Base-by-base conservation (phyloP, 2,888 invertebrate genomes). In the Amphipyra tragopoginis region DNA sequence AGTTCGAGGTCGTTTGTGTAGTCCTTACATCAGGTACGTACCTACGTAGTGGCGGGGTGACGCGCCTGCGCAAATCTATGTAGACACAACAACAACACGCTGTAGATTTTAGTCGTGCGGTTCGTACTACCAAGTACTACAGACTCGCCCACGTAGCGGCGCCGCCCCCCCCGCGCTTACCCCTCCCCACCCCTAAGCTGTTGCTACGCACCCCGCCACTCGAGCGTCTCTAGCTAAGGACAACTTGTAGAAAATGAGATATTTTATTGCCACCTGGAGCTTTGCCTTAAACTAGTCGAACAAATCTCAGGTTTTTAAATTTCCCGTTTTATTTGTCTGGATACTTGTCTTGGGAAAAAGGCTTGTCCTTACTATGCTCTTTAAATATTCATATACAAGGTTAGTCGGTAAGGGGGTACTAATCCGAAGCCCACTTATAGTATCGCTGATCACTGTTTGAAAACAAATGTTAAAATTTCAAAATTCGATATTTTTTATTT, bases 111-210 rank as follows among this genome's bases (percentile, higher is more conserved):
- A 86, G 82, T 79, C 88, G 70, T 54, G 47, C 53, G 36, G 70
- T 56, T 75, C 63, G 90, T 93, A 94, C 94, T 93, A 93, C 88
- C 86, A 89, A 86, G 93, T 93, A 94, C 94, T 94, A 94, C 94
- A 94, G 94, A 94, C 94, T 92, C 94, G 94, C 94, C 94, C 93
- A 94, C 94, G 93, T 89, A 85, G 81, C 76, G 82, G 81, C 77
- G 81, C 81, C 79, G 74, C 84, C 74, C 73, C 63, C 68, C 57
- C 71, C 77, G 64, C 59, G 62, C 26, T 66, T 78, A 67, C 64
- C 75, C 66, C 70, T 61, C 71, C 62, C 21, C 21, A 21, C 21
- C 79, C 65, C 58, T 58, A 57, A 54, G 47, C 81, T 86, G 93
- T 92, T 92, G 88, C 91, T 80, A 92, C 87, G 89, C 87, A 86